phyloP scores from a whole-genome alignment of 2,113 vertebrate genomes.

The Progne subis region DNA sequence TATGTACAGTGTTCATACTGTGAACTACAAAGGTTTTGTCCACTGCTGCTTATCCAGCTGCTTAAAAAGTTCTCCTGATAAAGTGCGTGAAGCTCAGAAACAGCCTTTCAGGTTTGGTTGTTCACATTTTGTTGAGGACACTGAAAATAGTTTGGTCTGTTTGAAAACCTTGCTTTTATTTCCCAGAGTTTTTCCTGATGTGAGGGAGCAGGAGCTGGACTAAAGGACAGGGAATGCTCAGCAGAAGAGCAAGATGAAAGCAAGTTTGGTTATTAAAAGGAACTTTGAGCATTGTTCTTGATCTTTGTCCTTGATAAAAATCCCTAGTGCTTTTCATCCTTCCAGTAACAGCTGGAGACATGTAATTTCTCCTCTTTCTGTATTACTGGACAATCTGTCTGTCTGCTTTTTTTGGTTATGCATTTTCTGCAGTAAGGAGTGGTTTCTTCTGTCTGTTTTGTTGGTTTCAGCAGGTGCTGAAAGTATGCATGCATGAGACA shows the following conservation, averaged over 20 bases:
- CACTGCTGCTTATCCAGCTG: background rate
- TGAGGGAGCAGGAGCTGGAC: background rate
- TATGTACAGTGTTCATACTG: background rate
- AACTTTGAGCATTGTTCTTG: background rate
- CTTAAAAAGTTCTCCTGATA: background rate
- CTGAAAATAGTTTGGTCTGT: background rate
- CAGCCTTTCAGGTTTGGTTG: background rate
- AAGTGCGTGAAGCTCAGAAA: background rate
- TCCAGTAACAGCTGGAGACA: background rate
- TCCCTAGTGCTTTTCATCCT: background rate
- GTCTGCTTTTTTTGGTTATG: background rate
- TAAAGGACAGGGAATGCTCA: background rate
- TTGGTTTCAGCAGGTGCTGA: background rate
- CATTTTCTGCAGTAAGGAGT: background rate
- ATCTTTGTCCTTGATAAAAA: slow-evolving; percentile 9
- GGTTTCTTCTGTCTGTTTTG: background rate
- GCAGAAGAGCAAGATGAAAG: background rate
- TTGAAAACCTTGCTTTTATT: background rate
- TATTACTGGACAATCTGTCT: background rate
- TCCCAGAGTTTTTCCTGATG: background rate
- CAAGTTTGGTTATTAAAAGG: background rate
- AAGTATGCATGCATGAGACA: background rate
- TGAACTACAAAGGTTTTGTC: slow-evolving; percentile 22
- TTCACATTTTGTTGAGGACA: background rate
- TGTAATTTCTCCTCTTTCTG: background rate